Conservation (phyloP, 2,888 invertebrate species). For the Micoletzkya japonica region DNA sequence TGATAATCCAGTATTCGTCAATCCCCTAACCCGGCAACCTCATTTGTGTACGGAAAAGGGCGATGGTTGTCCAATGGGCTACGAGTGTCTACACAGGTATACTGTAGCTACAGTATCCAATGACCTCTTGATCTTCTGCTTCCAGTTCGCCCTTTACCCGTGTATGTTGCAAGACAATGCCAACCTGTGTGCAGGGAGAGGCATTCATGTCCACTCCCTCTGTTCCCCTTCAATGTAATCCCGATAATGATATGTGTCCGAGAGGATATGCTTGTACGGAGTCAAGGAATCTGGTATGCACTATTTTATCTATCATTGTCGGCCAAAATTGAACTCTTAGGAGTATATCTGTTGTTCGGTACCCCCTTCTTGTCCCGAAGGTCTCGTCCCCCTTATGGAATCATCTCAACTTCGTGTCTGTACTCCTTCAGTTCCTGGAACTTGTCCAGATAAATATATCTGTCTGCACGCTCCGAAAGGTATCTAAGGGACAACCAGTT, state of each 20-base stretch:
- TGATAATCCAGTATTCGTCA: conserved; percentile 17
- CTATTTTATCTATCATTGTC: neutral
- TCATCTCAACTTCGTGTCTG: neutral
- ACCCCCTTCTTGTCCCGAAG: neutral
- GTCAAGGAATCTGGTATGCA: neutral
- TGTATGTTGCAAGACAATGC: conserved; percentile 1
- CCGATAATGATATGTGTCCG: neutral
- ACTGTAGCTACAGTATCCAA: neutral
- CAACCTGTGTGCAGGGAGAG: conserved; percentile 1
- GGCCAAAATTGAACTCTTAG: neutral
- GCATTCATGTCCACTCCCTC: neutral
- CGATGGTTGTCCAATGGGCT: conserved; percentile 18
- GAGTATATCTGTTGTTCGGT: conserved; percentile 13
- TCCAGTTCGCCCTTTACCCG: conserved; percentile 20
- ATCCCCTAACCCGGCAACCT: conserved; percentile 5
- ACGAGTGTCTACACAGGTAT: conserved; percentile 25
- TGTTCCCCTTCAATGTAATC: neutral
- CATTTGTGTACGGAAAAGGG: conserved; percentile 20
- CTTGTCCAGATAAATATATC: conserved; percentile 5
- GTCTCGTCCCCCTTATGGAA: neutral
- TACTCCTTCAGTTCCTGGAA: conserved; percentile 3
- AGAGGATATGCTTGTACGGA: conserved; percentile 5
- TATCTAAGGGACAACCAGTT: neutral
- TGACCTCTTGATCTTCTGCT: neutral
- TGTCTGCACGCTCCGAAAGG: neutral